Evolutionary conservation across 2,797 vertebrate species (phyloP).

Genomic region (Semotilus atromaculatus): DNA sequence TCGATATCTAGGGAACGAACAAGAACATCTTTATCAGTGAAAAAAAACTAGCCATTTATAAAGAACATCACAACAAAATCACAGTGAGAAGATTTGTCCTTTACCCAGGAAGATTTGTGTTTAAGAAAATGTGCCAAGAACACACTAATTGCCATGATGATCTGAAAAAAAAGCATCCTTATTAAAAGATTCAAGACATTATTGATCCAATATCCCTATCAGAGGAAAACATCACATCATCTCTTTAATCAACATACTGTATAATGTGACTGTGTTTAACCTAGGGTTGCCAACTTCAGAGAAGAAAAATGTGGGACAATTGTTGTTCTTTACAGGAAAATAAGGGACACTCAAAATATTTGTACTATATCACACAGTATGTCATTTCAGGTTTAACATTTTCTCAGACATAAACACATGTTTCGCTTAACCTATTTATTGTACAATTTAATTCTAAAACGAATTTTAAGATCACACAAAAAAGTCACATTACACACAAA

Average conservation of each 20-base stretch:
- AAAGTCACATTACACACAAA: too few species aligned
- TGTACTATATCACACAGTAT: too few species aligned
- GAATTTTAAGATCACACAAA: too few species aligned
- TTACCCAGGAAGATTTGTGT: not conserved
- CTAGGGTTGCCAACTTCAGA: too few species aligned
- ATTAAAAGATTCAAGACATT: constrained; percentile 50
- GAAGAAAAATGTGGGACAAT: too few species aligned
- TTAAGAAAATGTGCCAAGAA: not conserved
- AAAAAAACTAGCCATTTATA: not conserved
- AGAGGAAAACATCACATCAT: not conserved
- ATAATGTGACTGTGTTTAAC: not conserved
- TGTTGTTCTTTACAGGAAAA: too few species aligned
- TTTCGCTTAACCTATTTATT: too few species aligned
- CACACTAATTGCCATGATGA: constrained; percentile 9
- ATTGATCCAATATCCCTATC: constrained; percentile 32
- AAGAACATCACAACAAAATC: constrained; percentile 14
- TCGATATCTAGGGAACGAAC: constrained; percentile 85
- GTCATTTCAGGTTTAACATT: too few species aligned
- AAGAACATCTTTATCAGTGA: not conserved
- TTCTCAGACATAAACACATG: too few species aligned
- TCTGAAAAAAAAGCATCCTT: constrained; percentile 28
- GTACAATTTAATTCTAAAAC: too few species aligned
- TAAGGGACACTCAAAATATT: too few species aligned
- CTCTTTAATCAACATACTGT: not conserved
- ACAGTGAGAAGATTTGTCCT: not conserved